Conservation (phyloP, 2,888 invertebrate species). For the Bimastos eiseni region DNA sequence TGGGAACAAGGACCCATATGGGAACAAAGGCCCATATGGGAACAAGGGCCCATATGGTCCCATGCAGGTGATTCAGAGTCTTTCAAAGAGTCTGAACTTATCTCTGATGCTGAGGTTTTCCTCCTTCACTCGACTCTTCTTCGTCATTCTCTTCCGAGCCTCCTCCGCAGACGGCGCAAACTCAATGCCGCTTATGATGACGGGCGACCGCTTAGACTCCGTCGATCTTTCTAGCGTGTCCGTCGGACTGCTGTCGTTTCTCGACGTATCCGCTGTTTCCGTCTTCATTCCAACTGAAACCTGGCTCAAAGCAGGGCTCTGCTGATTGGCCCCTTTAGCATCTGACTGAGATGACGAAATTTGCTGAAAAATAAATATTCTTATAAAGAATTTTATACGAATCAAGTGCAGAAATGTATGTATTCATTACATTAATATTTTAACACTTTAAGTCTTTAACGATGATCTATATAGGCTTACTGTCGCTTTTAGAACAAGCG, state of each 20-base stretch:
- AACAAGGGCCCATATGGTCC: background rate
- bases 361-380: background rate
- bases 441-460: no score
- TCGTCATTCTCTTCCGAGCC: slow-evolving; percentile 32
- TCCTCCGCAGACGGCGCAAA: slow-evolving; percentile 25
- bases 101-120: slow-evolving; percentile 24
- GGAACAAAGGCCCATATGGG: background rate
- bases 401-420: no score
- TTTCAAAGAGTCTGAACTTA: slow-evolving; percentile 28
- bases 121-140: slow-evolving; percentile 26
- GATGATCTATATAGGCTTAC: no score
- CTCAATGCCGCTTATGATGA: slow-evolving; percentile 24
- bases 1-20: background rate
- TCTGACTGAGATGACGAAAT: background rate
- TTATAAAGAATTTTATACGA: background rate
- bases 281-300: background rate
- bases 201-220: background rate
- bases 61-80: slow-evolving; percentile 9
- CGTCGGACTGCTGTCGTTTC: background rate
- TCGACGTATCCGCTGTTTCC: background rate
- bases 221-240: background rate
- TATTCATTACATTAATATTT: no score
- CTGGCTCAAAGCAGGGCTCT: background rate
- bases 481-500: no score
- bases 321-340: background rate